Evolutionary conservation across 2,888 invertebrate species (phyloP), one percentile per base, ranked within the genome.

Genomic region (Caenorhabditis becei): DNA sequence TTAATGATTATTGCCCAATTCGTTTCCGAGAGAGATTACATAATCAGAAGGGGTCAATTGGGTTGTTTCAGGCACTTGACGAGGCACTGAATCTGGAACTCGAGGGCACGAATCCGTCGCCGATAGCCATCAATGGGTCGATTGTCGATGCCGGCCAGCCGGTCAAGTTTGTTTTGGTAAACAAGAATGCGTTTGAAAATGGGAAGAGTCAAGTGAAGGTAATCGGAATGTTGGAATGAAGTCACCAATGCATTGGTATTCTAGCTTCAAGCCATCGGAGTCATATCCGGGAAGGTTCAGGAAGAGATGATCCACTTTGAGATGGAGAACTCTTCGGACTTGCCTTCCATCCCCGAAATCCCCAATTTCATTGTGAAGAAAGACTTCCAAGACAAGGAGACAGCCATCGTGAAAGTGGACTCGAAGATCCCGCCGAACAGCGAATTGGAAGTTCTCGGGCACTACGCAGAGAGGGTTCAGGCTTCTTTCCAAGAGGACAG

Each of bases 251-350:
- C 20, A 23, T 51, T 51, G 8, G 16, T 56, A n/a, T 78, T 78
- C 37, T 35, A 78, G 78, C 59, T 80, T 16, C 80, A 80, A 77
- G 80, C 80, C 11, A 47, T 80, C 28, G 80, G 80, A 16, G 77
- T 80, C 16, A 75, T 80, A 20, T 71, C 80, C 3, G 80, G 80
- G 10, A 71, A 80, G 58, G 59, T 67, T 14, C 77, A 80, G 61
- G 80, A 80, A 24, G 63, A 49, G 18, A 53, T 53, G 7, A 61
- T 65, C 24, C 62, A 54, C 7, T 77, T 56, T 11, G 53, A 67
- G 53, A 32, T 59, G 1, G 66, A 66, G 20, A 35, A 44, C 16
- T 62, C 71, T 14, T 67, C 71, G 3, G 20, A 49, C 2, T 63
- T 80, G 0, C 80, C 75, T 2, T 16, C 20, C 16, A 71, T 80